A percentile compares a stretch with the other conserved stretches of the same genome.
phyloP scores from a whole-genome alignment of 2,797 vertebrate genomes.

The Cossypha caffra region DNA sequence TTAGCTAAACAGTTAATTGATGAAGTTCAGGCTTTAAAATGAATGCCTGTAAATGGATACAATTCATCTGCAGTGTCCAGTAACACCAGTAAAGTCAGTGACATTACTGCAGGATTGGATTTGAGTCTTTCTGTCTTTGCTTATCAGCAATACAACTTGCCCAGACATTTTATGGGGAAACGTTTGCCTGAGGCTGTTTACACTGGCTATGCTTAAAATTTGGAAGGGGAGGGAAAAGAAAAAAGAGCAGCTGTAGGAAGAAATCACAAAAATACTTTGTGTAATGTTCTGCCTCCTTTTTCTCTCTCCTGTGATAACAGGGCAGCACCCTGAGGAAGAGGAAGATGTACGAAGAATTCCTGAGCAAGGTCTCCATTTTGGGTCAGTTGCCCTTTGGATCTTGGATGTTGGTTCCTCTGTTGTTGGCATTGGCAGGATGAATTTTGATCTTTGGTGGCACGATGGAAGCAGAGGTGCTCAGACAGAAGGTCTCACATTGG shows the following conservation, averaged over 20 bases:
- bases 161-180: conserved; percentile 50
- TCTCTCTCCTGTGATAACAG: conserved; percentile 75
- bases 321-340: conserved; percentile 94
- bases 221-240: not conserved
- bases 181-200: conserved; percentile 52
- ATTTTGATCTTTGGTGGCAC: not conserved
- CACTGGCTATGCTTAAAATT: conserved; percentile 23
- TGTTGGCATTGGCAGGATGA: not conserved
- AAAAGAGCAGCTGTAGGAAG: conserved; percentile 44
- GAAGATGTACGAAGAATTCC: conserved; percentile 97
- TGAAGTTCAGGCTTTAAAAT: not conserved
- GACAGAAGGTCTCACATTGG: not conserved
- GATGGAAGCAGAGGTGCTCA: not conserved
- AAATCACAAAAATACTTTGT: conserved; percentile 60
- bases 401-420: not conserved
- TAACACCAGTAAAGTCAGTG: conserved; percentile 17
- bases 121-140: conserved; percentile 32
- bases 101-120: conserved; percentile 22
- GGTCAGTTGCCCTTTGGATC: conserved; percentile 79
- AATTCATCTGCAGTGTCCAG: conserved; percentile 15
- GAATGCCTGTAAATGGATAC: not conserved
- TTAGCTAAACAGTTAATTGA: conserved; percentile 40
- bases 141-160: conserved; percentile 44
- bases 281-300: not conserved
- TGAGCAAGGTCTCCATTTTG: conserved; percentile 96